Conservation (phyloP, 2,113 vertebrate genomes). For the Paralichthys olivaceus region DNA sequence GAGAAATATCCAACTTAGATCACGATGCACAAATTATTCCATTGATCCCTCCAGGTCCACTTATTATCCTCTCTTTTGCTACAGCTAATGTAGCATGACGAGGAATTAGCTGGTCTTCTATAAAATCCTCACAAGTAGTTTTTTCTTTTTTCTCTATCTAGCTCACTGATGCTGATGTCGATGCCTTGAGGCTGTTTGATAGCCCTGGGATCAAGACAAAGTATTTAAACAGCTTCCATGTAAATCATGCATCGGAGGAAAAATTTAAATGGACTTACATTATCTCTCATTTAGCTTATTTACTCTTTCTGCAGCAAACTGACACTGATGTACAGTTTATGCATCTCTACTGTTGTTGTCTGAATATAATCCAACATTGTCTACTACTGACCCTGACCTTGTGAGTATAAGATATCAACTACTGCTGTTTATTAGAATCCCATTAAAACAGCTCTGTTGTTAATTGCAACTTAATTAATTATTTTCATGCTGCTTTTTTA, state of each 20-base stretch:
- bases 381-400: not conserved
- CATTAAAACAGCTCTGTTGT: too few species aligned
- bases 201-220: slow-evolving; percentile 14
- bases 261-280: too few species aligned
- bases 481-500: not conserved
- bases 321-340: not conserved
- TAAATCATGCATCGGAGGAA: not conserved
- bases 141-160: not conserved
- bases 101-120: slow-evolving; percentile 3
- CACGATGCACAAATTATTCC: slow-evolving; percentile 2
- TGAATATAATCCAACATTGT: not conserved
- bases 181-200: not conserved
- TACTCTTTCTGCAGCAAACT: not conserved
- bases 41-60: not conserved
- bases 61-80: slow-evolving; percentile 10
- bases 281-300: too few species aligned
- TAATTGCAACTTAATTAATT: too few species aligned
- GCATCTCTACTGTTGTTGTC: not conserved
- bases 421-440: too few species aligned
- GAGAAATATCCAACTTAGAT: slow-evolving; percentile 5
- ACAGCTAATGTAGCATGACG: not conserved
- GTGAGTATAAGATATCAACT: too few species aligned
- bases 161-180: slow-evolving; percentile 2
- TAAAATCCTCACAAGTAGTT: not conserved
- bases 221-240: slow-evolving; percentile 3